Evolutionary conservation across 2,888 invertebrate species (phyloP), one percentile per base, ranked within the genome.

Genomic region (Xanthia icteritia): DNA sequence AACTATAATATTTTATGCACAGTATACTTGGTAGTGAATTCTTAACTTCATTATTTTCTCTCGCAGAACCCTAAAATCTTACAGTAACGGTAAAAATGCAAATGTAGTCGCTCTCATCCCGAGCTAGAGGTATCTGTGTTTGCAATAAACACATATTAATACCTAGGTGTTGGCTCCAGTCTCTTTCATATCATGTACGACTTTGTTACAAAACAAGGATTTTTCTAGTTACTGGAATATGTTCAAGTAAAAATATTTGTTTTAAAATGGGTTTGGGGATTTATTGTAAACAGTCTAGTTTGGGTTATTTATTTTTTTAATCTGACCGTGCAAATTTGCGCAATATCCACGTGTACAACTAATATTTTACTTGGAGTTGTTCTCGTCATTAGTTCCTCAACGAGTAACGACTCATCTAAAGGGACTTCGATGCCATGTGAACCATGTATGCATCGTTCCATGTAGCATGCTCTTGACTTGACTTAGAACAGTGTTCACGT

Each of bases 101-200:
- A 84, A 84, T 84, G 42, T 58, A 73, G 60, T 64, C 42, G 70
- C 73, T 69, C 58, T 58, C 77, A 45, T 27, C 56, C 20, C 60
- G 60, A 73, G 65, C 63, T 54, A 58, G 45, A 79, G 23, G 75
- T 79, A 76, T 66, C 65, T 54, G 17, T 81, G 75, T 84, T 75
- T 76, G 51, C 75, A 73, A 83, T 81, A 70, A 84, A 81, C 77
- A 71, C 77, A 61, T 84, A 81, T 77, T 84, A 81, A 81, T 84
- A 71, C 76, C 70, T 64, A 58, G 73, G 51, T 74, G 74, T 77
- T 76, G 48, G 8, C 65, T 61, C 31, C 72, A 54, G 76, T 68
- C 54, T 54, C 36, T 48, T 60, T 67, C 69, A 81, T 61, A 60
- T 42, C 36, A 31, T 2, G 27, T n/a, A 72, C 76, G 58, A 68